A percentile compares a stretch with the other conserved stretches of the same genome.
phyloP scores from a whole-genome alignment of 2,888 invertebrate genomes.

The Phasia obesa region DNA sequence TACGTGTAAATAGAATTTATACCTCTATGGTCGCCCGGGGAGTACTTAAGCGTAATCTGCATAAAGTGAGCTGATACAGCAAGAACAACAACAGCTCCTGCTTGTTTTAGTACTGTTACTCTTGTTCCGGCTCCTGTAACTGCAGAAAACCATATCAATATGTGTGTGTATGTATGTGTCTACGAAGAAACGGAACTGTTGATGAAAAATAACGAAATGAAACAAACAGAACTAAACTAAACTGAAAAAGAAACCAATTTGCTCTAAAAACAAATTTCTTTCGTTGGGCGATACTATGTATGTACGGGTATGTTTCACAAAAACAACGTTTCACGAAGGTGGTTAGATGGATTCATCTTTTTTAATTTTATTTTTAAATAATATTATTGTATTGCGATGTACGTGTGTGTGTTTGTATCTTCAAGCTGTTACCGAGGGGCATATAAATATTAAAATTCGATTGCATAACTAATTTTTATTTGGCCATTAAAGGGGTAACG shows the following conservation, averaged over 20 bases:
- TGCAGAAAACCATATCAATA: constrained; percentile 42
- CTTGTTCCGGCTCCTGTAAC: constrained; percentile 49
- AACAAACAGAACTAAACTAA: background rate
- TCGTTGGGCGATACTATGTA: constrained; percentile 65
- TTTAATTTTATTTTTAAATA: constrained; percentile 28
- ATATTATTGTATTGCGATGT: constrained; percentile 36
- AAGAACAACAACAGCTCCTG: constrained; percentile 45
- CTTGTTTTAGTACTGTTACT: constrained; percentile 39
- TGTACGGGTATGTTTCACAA: constrained; percentile 26
- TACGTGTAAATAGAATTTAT: constrained; percentile 82
- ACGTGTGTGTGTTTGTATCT: constrained; percentile 14
- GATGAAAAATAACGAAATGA: constrained; percentile 44
- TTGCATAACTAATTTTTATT: constrained; percentile 72
- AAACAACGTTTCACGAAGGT: constrained; percentile 55
- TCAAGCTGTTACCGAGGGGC: constrained; percentile 65
- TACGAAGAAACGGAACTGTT: constrained; percentile 47
- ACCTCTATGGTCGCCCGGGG: constrained; percentile 80
- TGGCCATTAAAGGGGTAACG: constrained; percentile 70
- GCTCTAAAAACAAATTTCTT: constrained; percentile 68
- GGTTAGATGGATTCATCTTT: constrained; percentile 48
- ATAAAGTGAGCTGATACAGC: constrained; percentile 72
- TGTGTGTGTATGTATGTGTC: constrained; percentile 5
- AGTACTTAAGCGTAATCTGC: constrained; percentile 81
- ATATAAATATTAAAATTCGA: constrained; percentile 72
- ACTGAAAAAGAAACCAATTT: constrained; percentile 64